Conservation (phyloP, 2,888 invertebrate species). For the Metallyticus violacea region DNA sequence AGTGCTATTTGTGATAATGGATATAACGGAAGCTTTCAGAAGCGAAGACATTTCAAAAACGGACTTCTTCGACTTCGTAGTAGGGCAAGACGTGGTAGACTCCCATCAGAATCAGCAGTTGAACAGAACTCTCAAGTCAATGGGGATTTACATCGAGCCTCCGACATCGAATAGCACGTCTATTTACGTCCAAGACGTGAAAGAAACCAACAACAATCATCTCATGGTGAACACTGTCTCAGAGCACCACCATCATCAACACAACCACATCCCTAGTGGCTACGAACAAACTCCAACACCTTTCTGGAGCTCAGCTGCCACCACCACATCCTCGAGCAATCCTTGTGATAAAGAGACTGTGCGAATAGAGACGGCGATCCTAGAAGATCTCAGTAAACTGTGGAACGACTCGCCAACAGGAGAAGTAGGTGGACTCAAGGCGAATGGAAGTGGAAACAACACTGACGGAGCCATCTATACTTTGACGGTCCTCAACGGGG, state of each 20-base stretch:
- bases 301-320: conserved; percentile 26
- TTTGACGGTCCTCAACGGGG: conserved; percentile 79
- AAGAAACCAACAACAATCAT: conserved; percentile 58
- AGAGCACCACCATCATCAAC: conserved; percentile 32
- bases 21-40: conserved; percentile 76
- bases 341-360: conserved; percentile 64
- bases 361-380: conserved; percentile 68
- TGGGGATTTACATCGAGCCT: conserved; percentile 61
- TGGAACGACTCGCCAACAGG: conserved; percentile 53
- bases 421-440: neutral
- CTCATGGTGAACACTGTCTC: conserved; percentile 27
- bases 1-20: conserved; percentile 53
- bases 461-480: conserved; percentile 84
- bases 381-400: conserved; percentile 82
- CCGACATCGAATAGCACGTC: conserved; percentile 48
- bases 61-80: conserved; percentile 87
- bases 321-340: neutral
- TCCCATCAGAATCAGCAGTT: conserved; percentile 55
- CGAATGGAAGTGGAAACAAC: conserved; percentile 45
- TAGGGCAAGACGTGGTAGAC: conserved; percentile 71
- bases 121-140: conserved; percentile 65
- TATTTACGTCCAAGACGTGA: conserved; percentile 53
- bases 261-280: conserved; percentile 49
- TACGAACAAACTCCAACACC: conserved; percentile 52
- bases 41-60: conserved; percentile 82